Conservation (phyloP, 1,140 invertebrate species). For the Zaprionus ghesquierei region DNA sequence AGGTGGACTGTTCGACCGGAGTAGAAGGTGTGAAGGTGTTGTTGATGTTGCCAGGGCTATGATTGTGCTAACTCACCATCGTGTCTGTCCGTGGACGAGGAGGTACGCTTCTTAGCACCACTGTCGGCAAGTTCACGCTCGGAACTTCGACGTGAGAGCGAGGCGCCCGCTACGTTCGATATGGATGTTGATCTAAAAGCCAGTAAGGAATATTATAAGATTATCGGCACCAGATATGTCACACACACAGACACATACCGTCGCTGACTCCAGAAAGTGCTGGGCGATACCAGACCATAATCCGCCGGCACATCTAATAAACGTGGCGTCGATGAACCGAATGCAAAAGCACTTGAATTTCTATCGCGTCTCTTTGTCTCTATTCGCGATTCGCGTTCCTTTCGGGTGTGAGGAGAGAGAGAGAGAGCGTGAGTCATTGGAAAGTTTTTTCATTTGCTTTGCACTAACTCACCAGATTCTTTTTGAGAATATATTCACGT, state of each 20-base stretch:
- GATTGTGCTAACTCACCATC: slow-evolving; percentile 85
- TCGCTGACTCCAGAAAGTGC: slow-evolving; percentile 90
- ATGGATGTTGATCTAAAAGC: slow-evolving; percentile 92
- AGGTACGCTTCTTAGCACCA: slow-evolving; percentile 91
- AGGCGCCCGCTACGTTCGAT: slow-evolving; percentile 90
- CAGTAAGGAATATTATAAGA: not conserved
- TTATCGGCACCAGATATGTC: not conserved
- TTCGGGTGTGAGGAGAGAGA: not conserved
- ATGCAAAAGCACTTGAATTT: slow-evolving; percentile 89
- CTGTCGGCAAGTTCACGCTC: slow-evolving; percentile 90
- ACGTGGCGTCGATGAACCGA: slow-evolving; percentile 94
- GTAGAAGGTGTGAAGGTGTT: not conserved
- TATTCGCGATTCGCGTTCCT: slow-evolving; percentile 91
- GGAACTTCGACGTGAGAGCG: slow-evolving; percentile 91
- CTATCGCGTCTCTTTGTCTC: slow-evolving; percentile 89
- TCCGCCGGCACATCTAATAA: slow-evolving; percentile 91
- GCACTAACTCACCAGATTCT: slow-evolving; percentile 85
- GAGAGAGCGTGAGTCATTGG: not conserved
- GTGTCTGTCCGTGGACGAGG: slow-evolving; percentile 89
- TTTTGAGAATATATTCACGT: slow-evolving; percentile 91
- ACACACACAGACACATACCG: slow-evolving; percentile 83
- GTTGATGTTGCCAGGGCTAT: not conserved
- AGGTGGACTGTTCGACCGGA: slow-evolving; percentile 29
- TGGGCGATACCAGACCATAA: slow-evolving; percentile 84
- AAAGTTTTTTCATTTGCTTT: not conserved